Evolutionary conservation across 2,797 vertebrate species (phyloP), one percentile per base, ranked within the genome.

Genomic region (Champsocephalus esox): DNA sequence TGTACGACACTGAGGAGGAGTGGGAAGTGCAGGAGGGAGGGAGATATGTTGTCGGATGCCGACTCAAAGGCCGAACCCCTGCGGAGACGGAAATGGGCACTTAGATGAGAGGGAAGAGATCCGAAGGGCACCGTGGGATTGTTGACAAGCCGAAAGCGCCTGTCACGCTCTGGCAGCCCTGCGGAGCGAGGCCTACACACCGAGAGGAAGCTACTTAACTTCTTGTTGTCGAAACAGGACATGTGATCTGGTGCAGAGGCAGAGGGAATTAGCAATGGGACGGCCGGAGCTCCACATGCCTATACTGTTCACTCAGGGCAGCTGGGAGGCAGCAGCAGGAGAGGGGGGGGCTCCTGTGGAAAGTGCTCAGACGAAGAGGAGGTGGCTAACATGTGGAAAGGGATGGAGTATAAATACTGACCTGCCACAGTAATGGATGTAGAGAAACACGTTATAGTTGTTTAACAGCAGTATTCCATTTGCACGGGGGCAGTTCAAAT

Each of bases 61-160:
- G 82, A 70, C 85, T 80, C 57, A 70, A 84, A 86, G 76, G 75
- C 82, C 69, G 17, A 79, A 73, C 73, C 84, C 88, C 87, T 70
- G 79, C 83, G 51, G 79, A 83, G 85, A 87, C 21, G 60, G 71
- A 91, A 88, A 89, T 81, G 80, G 81, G 82, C 81, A 84, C 82
- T 85, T 77, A 86, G 77, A 38, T 38, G 34, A 38, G 77, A 70
- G 66, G 66, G 64, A 65, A 60, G 2, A 62, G 64, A 81, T 79
- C 71, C 66, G 78, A 77, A 79, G 84, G 80, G 76, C 77, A 68
- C 68, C 2, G 38, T 62, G 84, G 85, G 69, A 82, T 66, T 76
- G 84, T 83, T 73, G 83, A 88, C 66, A 66, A 79, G 76, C 69
- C 65, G 61, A 74, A 78, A 63, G 62, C 11, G 46, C 0, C 2